Base-by-base conservation (phyloP, 2,113 vertebrate species). In the Corythornis cristatus region DNA sequence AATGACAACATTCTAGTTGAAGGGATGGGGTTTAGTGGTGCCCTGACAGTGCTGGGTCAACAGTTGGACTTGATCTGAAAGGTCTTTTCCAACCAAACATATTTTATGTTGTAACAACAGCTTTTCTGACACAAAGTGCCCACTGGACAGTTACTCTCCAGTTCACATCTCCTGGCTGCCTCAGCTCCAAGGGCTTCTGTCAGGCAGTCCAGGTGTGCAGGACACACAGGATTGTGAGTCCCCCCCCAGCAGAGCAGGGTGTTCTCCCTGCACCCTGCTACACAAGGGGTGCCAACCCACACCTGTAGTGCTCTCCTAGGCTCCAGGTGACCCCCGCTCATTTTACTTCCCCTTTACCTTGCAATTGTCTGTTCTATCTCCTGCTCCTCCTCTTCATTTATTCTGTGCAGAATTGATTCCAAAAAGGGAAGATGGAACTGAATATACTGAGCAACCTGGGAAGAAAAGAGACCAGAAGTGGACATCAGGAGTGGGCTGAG, bases 371-470 rank as follows among this genome's bases (percentile, higher is more conserved):
- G 98, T 76, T 98, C 94, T 48, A 99, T 98, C 89, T 99, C 98
- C 92, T 90, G 96, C 82, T 96, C 91, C 56, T 99, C 99, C 73
- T 99, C 98, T 48, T 99, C 97, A 48, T 97, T 94, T 88, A 99
- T 96, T 91, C 97, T 98, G 79, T 97, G 97, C 46, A 99, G 97
- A 90, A 99, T 98, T 0, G 97, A 98, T 84, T 99, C 97, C 96
- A 99, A 95, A 81, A 99, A 97, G 8, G 98, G 98, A 84, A 98
- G 97, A 68, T 99, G 98, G 89, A 99, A 97, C 60, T 98, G 98
- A 78, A 99, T 97, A 73, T 99, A 99, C 80, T 98, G 98, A 79
- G 99, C 99, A 51, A 99, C 99, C 99, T 99, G 81, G 18, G 11
- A 57, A 54, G 18, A 35, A 28, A 53, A 53, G 48, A 8, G 15